Evolutionary conservation across 2,113 vertebrate species (phyloP).

Genomic region (Nanger granti): DNA sequence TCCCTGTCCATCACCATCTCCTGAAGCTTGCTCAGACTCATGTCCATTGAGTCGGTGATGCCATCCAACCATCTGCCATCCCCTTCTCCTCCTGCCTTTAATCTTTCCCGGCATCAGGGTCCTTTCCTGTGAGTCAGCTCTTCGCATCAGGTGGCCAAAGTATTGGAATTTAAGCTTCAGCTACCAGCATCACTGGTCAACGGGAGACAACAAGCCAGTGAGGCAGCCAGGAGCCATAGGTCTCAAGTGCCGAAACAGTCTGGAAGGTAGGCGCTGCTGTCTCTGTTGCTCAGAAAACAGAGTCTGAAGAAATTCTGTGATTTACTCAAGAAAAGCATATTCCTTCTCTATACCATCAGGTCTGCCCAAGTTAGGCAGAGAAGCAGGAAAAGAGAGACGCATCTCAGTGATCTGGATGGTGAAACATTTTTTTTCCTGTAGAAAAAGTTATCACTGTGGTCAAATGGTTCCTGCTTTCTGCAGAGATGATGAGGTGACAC

Average conservation of each 20-base stretch:
- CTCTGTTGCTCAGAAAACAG: not conserved
- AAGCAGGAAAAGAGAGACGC: not conserved
- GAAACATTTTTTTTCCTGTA: not conserved
- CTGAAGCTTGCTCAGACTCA: not conserved
- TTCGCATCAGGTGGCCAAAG: not conserved
- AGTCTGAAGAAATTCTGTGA: not conserved
- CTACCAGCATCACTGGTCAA: not conserved
- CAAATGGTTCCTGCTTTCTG: not conserved
- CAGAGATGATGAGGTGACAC: not conserved
- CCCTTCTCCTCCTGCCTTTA: not conserved
- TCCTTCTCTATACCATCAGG: not conserved
- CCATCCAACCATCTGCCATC: not conserved
- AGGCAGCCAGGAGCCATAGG: accelerated
- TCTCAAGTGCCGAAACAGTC: not conserved
- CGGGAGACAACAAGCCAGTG: not conserved
- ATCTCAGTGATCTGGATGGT: too few relatives aligned
- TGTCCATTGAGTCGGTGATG: accelerated
- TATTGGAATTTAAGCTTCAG: not conserved
- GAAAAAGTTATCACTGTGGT: not conserved
- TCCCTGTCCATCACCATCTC: not conserved
- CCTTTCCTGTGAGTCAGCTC: not conserved
- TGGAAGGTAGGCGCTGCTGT: not conserved
- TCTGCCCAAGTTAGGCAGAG: not conserved
- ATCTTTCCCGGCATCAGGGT: not conserved
- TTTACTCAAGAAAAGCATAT: not conserved